Conservation (phyloP, 2,888 invertebrate species). For the Tanypteryx hageni region DNA sequence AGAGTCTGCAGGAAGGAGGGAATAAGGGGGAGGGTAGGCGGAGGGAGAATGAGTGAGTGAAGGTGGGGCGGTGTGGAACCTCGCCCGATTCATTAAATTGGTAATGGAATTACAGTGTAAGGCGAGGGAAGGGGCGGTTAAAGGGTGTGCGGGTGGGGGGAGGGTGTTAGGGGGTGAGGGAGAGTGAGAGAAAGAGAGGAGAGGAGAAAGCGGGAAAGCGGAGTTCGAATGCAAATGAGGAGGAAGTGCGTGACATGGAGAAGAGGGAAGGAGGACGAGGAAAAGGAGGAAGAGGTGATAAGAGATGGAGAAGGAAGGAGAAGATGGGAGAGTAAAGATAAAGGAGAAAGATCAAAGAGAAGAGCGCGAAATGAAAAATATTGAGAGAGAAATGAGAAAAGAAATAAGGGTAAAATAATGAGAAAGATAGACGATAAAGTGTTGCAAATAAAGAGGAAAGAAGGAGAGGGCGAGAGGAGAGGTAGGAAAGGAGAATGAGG, state of each 20-base stretch:
- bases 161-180: not conserved
- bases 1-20: not conserved
- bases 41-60: not conserved
- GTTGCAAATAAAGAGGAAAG: not conserved
- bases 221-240: conserved; percentile 60
- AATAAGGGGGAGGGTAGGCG: not conserved
- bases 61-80: not conserved
- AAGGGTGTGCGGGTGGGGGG: not conserved
- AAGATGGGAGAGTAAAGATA: not conserved
- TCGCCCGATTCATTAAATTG: conserved; percentile 60
- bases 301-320: not conserved
- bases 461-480: not conserved
- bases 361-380: not conserved
- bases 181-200: not conserved
- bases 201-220: not conserved
- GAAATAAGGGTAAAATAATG: too few species aligned
- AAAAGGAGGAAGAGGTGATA: too few species aligned
- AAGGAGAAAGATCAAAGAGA: not conserved
- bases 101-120: conserved; percentile 64
- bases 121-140: conserved; percentile 10
- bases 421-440: not conserved
- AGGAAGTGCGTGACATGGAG: conserved; percentile 43
- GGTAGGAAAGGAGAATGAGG: not conserved
- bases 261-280: not conserved
- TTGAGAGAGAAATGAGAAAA: not conserved